These are phyloP conservation scores for Merops nubicus DNA, from an alignment of 2,113 vertebrate species.

Conservation along the genomic window DNA sequence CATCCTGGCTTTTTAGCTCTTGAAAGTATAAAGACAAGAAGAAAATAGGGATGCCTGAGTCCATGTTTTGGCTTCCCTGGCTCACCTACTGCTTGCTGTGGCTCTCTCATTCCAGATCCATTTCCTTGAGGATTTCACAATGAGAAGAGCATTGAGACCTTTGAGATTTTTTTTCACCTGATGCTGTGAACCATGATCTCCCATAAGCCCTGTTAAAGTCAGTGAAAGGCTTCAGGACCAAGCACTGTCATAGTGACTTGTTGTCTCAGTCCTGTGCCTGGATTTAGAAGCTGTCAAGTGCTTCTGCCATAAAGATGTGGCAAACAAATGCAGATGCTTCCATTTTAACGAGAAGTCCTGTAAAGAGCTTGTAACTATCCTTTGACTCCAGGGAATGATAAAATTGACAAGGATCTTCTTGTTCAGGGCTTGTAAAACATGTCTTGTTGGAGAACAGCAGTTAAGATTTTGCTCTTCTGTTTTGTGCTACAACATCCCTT, in stretches of 20 bases:
- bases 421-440: slow-evolving; percentile 54
- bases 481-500: background rate
- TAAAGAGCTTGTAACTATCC: background rate
- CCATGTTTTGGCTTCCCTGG: background rate
- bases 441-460: background rate
- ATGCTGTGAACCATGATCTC: background rate
- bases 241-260: background rate
- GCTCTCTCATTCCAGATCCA: background rate
- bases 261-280: background rate
- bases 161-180: too few relatives aligned
- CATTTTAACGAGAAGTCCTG: background rate
- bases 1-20: background rate
- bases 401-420: slow-evolving; percentile 29
- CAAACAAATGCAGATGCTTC: background rate
- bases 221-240: background rate
- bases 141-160: background rate
- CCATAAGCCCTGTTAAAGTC: background rate
- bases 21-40: background rate
- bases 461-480: background rate
- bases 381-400: background rate
- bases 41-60: background rate
- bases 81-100: background rate
- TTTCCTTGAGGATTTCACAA: background rate
- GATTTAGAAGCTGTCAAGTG: background rate
- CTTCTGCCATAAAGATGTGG: background rate